These are phyloP conservation scores for Rhizoglyphus robini DNA, from an alignment of 1,140 invertebrate genomes.

Conservation along the genomic window DNA sequence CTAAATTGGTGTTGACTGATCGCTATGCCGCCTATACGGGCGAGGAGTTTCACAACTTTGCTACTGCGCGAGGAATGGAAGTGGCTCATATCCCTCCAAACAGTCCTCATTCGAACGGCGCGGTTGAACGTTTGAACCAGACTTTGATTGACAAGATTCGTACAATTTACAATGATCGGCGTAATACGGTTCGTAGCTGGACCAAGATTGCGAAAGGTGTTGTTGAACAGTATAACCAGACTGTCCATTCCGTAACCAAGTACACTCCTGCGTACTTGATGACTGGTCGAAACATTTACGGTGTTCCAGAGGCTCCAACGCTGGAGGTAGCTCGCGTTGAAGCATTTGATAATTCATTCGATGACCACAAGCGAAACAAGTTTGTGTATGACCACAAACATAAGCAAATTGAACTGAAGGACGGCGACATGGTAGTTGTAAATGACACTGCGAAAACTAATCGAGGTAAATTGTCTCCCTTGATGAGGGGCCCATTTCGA, in stretches of 20 bases:
- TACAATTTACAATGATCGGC: conserved; percentile 18
- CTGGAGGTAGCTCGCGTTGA: too few species aligned
- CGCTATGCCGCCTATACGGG: background rate
- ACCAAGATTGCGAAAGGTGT: background rate
- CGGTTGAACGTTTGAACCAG: conserved; percentile 18
- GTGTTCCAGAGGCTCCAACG: too few species aligned
- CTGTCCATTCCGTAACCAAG: background rate
- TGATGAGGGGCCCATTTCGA: too few species aligned
- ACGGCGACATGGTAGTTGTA: too few species aligned
- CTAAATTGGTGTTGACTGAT: conserved; percentile 5
- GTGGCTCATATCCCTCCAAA: conserved; percentile 8
- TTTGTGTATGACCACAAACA: too few species aligned
- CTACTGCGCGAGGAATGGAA: background rate
- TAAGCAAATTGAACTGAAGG: too few species aligned
- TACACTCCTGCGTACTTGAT: conserved; percentile 5
- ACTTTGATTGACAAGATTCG: conserved; percentile 5
- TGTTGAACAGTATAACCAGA: conserved; percentile 6
- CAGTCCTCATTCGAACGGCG: conserved; percentile 7
- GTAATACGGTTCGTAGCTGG: background rate
- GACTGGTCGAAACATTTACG: background rate
- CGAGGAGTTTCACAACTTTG: background rate
- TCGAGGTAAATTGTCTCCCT: too few species aligned
- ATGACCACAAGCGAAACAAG: too few species aligned
- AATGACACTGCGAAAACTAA: too few species aligned
- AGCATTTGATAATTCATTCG: too few species aligned